phyloP scores from a whole-genome alignment of 2,797 vertebrate species.

The Micrastur ruficollis region DNA sequence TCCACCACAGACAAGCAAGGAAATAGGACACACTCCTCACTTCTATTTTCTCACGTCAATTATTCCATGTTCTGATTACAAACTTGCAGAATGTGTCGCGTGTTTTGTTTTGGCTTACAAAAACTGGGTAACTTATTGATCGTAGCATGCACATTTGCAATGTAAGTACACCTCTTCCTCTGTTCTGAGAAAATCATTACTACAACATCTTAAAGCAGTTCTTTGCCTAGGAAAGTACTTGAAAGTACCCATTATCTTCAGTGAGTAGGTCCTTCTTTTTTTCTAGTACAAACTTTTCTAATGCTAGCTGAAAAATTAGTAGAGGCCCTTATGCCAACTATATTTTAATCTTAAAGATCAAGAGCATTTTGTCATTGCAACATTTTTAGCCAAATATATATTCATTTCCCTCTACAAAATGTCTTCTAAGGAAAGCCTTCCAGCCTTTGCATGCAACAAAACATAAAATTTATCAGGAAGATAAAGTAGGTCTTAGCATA shows the following conservation, averaged over 20 bases:
- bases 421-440: not conserved
- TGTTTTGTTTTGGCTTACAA: not conserved
- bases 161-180: not conserved
- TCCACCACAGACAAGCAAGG: not conserved
- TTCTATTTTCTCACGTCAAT: not conserved
- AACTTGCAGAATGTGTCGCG: not conserved
- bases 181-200: not conserved
- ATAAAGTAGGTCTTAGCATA: not conserved
- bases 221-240: not conserved
- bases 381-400: not conserved
- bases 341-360: not conserved
- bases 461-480: not conserved
- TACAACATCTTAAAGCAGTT: not conserved
- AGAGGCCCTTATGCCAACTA: not conserved
- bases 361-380: not conserved
- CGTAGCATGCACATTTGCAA: not conserved
- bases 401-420: not conserved
- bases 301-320: not conserved
- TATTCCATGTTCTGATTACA: not conserved
- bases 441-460: not conserved
- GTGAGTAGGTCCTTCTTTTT: not conserved
- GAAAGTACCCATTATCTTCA: not conserved
- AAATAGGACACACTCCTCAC: not conserved
- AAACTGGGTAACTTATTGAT: not conserved
- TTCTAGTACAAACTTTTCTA: not conserved